Conservation (phyloP, 2,113 vertebrate genomes). For the Antechinus flavipes region DNA sequence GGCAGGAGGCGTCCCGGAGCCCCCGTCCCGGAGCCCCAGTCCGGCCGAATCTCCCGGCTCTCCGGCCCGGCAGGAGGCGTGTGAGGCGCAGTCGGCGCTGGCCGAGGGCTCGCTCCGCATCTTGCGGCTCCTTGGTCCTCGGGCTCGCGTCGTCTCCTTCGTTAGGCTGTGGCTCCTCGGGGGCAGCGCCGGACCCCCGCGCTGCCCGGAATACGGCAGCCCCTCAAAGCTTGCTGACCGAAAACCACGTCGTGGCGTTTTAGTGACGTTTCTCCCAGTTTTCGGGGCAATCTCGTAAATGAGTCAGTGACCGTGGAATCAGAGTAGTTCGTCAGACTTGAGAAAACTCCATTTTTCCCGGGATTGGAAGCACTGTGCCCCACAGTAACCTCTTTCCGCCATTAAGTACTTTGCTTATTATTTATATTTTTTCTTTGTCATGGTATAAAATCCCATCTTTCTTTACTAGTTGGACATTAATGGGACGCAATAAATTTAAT, state of each 20-base stretch:
- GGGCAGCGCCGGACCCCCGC: neutral
- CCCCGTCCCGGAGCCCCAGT: too few species aligned
- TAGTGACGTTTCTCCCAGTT: neutral
- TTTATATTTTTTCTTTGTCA: constrained; percentile 27
- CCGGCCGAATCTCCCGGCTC: too few species aligned
- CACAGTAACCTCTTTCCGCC: neutral
- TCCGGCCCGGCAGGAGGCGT: too few species aligned
- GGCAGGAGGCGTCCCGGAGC: too few species aligned
- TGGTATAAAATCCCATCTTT: neutral
- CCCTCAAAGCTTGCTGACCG: neutral
- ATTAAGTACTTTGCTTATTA: constrained; percentile 12
- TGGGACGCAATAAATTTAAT: neutral
- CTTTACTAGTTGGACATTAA: neutral
- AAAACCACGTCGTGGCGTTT: neutral
- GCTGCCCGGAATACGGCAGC: neutral
- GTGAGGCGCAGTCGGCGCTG: too few species aligned
- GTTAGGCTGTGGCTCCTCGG: neutral
- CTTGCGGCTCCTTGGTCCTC: too few species aligned
- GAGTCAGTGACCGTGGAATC: neutral
- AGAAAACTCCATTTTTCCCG: neutral
- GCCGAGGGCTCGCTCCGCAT: too few species aligned
- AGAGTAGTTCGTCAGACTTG: neutral
- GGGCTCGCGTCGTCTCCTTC: neutral
- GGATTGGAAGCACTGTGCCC: neutral
- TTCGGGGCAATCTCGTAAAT: neutral